These are phyloP conservation scores for Acromyrmex echinatior DNA, from an alignment of 1,140 invertebrate species.

Conservation along the genomic window DNA sequence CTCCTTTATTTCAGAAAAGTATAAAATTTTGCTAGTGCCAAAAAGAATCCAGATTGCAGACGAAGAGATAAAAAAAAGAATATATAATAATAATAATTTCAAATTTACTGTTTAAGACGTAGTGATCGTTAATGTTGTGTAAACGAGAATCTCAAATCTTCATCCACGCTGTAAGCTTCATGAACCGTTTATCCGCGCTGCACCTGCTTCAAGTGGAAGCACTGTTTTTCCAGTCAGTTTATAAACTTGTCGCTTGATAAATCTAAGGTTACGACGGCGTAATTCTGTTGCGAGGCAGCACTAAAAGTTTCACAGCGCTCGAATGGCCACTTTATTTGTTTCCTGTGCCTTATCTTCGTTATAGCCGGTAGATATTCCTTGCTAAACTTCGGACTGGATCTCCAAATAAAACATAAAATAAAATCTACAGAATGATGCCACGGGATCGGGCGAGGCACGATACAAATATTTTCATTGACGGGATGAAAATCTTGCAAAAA, in stretches of 20 bases:
- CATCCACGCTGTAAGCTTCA: constrained; percentile 11
- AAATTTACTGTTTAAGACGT: not conserved
- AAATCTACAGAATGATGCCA: constrained; percentile 43
- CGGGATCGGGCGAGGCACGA: constrained; percentile 4
- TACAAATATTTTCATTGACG: constrained; percentile 65
- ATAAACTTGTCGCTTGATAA: constrained; percentile 66
- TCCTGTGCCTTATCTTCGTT: constrained; percentile 64
- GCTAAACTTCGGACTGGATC: constrained; percentile 42
- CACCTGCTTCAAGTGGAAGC: constrained; percentile 39
- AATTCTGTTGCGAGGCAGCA: constrained; percentile 59
- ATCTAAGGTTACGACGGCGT: constrained; percentile 62
- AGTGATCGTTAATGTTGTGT: not conserved
- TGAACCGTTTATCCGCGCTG: constrained; percentile 46
- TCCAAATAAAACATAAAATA: constrained; percentile 59
- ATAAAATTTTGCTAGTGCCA: no score
- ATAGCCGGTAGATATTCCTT: constrained; percentile 49
- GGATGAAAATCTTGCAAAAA: constrained; percentile 60
- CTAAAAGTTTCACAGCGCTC: constrained; percentile 61
- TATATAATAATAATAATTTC: not conserved
- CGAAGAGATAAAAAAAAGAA: not conserved
- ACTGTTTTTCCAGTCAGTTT: constrained; percentile 49
- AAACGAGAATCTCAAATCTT: not conserved
- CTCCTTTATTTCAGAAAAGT: no score
- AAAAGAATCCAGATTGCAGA: no score
- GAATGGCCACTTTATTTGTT: constrained; percentile 61